phyloP scores from a whole-genome alignment of 2,797 vertebrate genomes.

The Poeciliopsis turneri region DNA sequence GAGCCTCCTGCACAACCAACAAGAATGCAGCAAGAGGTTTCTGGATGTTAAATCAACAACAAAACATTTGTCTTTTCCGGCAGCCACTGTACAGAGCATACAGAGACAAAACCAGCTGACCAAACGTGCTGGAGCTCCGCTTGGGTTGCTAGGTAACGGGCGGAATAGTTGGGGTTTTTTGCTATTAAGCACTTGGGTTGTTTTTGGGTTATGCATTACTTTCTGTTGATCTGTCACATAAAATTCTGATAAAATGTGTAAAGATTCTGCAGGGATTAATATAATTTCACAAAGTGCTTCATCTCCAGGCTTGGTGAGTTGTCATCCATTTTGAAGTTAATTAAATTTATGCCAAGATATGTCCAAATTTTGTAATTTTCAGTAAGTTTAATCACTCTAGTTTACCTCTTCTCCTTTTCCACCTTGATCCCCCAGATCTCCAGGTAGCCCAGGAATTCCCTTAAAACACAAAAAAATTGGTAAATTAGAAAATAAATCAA shows the following conservation, averaged over 20 bases:
- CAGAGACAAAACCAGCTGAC: too few relatives aligned
- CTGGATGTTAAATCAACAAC: too few relatives aligned
- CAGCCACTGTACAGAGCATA: too few relatives aligned
- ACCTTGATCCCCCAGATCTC: conserved; percentile 78
- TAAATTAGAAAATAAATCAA: background rate
- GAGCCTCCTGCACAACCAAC: too few relatives aligned
- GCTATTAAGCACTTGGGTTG: accelerated
- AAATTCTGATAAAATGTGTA: background rate
- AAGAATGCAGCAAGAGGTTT: too few relatives aligned
- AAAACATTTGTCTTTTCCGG: too few relatives aligned
- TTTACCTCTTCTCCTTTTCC: conserved; percentile 83
- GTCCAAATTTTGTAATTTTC: background rate
- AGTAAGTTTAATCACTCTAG: background rate
- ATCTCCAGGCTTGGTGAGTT: background rate
- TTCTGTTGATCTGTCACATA: background rate
- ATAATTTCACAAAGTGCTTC: background rate
- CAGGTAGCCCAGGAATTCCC: conserved; percentile 83
- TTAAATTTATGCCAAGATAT: background rate
- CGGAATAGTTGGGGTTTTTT: too few relatives aligned
- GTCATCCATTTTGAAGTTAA: background rate
- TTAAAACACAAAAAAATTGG: conserved; percentile 42
- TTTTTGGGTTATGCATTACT: background rate
- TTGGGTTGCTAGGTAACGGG: too few relatives aligned
- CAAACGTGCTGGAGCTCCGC: too few relatives aligned
- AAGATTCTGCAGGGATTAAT: background rate